phyloP scores from a whole-genome alignment of 2,888 invertebrate species.

The Agrotis segetum region DNA sequence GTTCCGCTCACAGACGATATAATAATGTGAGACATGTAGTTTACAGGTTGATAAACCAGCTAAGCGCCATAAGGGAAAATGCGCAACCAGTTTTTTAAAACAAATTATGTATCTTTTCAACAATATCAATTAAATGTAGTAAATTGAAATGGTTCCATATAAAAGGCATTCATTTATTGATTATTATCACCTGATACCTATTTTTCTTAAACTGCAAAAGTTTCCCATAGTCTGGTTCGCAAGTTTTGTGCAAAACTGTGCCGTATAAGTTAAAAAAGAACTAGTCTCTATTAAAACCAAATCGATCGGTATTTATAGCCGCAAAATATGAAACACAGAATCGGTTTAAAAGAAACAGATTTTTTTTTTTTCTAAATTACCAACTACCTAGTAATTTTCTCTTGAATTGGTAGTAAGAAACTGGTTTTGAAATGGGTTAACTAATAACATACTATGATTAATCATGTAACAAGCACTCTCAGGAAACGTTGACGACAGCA shows the following conservation, averaged over 20 bases:
- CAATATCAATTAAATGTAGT: neutral
- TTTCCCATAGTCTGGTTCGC: conserved; percentile 9
- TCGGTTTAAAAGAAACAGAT: neutral
- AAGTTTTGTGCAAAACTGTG: neutral
- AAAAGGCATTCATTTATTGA: neutral
- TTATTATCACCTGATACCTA: neutral
- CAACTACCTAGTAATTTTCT: neutral
- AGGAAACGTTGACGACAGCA: conserved; percentile 51
- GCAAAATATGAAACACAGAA: conserved; percentile 25
- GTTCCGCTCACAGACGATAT: conserved; percentile 51
- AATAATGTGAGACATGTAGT: neutral
- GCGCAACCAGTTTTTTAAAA: conserved; percentile 8
- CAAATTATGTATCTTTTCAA: conserved; percentile 8
- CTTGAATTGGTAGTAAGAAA: conserved; percentile 31
- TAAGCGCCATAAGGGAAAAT: conserved; percentile 22
- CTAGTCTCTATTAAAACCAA: neutral
- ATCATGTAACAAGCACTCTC: conserved; percentile 51
- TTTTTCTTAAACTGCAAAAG: conserved; percentile 2
- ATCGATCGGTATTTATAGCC: conserved; percentile 1
- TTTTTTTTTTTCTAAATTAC: conserved; percentile 9
- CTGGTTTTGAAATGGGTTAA: conserved; percentile 33
- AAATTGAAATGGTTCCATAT: neutral
- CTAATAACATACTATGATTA: conserved; percentile 51
- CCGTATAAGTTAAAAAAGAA: conserved; percentile 7
- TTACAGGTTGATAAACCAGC: conserved; percentile 29